phyloP scores from a whole-genome alignment of 2,888 invertebrate species.

The Epirrhoe tristata region DNA sequence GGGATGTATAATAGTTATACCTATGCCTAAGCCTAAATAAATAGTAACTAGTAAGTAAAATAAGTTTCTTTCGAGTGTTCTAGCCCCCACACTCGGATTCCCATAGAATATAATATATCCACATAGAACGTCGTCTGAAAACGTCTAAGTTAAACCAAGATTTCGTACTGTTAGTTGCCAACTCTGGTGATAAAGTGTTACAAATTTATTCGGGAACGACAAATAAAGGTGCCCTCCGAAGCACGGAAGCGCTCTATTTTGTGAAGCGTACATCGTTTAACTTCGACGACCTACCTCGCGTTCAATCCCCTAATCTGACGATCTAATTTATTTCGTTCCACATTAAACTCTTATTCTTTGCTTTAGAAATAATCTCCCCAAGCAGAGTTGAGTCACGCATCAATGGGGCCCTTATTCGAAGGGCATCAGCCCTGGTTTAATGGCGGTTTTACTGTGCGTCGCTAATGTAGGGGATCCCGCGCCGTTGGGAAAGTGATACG shows the following conservation, averaged over 20 bases:
- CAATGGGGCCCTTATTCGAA: slow-evolving; percentile 49
- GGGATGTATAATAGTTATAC: too few species aligned
- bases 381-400: slow-evolving; percentile 51
- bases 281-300: too few species aligned
- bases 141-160: too few species aligned
- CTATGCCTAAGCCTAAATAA: too few species aligned
- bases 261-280: neutral
- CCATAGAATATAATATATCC: too few species aligned
- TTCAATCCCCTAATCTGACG: neutral
- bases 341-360: neutral
- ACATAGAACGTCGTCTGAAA: too few species aligned
- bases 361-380: slow-evolving; percentile 28
- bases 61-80: too few species aligned
- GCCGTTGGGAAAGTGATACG: slow-evolving; percentile 20
- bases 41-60: too few species aligned
- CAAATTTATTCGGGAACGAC: too few species aligned
- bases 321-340: neutral
- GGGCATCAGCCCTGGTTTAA: slow-evolving; percentile 55
- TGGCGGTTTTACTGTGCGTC: slow-evolving; percentile 51
- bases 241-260: neutral
- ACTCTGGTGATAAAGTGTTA: too few species aligned
- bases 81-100: too few species aligned
- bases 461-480: slow-evolving; percentile 33
- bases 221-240: neutral
- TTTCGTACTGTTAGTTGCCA: too few species aligned